Evolutionary conservation across 2,888 invertebrate genomes (phyloP).

Genomic region (Philonicus albiceps): DNA sequence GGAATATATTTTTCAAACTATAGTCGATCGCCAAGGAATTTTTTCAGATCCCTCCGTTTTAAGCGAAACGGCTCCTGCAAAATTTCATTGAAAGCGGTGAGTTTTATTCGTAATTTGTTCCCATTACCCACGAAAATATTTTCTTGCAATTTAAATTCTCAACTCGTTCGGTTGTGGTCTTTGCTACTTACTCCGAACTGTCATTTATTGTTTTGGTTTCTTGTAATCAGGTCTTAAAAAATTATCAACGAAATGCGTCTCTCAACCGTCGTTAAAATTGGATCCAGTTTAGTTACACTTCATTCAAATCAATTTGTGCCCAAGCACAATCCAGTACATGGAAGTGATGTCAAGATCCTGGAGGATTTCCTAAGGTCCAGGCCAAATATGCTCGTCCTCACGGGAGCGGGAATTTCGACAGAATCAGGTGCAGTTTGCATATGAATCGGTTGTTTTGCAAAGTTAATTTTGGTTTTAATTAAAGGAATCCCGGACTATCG

Average conservation of each 20-base stretch:
- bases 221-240: neutral
- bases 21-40: too few species aligned
- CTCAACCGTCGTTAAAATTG: neutral
- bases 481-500: constrained; percentile 93
- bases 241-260: neutral
- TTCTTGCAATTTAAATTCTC: neutral
- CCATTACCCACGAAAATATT: neutral
- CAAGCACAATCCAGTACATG: constrained; percentile 71
- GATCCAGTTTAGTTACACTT: neutral
- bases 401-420: constrained; percentile 96
- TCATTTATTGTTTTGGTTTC: neutral
- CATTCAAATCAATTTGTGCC: constrained; percentile 71
- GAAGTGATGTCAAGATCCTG: constrained; percentile 65
- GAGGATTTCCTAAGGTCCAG: constrained; percentile 58
- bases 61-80: too few species aligned
- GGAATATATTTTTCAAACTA: too few species aligned
- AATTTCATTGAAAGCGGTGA: too few species aligned
- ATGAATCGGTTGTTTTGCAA: neutral
- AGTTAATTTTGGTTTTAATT: neutral
- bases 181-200: neutral
- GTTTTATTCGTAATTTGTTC: too few species aligned
- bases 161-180: neutral
- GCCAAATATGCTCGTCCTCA: constrained; percentile 74
- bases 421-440: constrained; percentile 75
- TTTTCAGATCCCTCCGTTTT: too few species aligned